Evolutionary conservation across 2,888 invertebrate genomes (phyloP), one percentile per base, ranked within the genome.

Genomic region (Acronicta leporina): DNA sequence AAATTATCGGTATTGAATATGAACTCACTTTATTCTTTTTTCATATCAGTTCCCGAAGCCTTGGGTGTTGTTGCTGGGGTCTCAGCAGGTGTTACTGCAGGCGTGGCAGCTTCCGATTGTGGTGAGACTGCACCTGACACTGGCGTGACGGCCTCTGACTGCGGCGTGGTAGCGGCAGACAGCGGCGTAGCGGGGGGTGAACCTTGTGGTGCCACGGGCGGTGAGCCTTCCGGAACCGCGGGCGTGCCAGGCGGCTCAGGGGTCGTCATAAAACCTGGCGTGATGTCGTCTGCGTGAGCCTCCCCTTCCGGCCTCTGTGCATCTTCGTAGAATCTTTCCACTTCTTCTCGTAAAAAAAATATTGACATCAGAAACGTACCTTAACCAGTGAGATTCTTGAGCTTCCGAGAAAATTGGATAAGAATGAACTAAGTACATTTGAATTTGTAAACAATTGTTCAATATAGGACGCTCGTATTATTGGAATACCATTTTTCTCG

Each of bases 381-480:
- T 79, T 64, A 69, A 43, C 57, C 42, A 46, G 59, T 47, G 48
- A 48, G 50, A 27, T 47, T 53, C 45, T 30, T 45, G 63, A 63
- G 56, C 63, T 57, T 73, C 77, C 81, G 82, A 84, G 83, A 82
- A 84, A 83, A 83, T 72, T 80, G 80, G 75, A 62, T 68, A 53
- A 41, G n/a, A 27, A 51, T 45, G 27, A 59, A 5, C 47, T 13
- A 33, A 35, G 8, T 11, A 33, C 11, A 48, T 53, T 78, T 70
- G 72, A 82, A 82, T 69, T 83, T 80, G 81, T 73, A 54, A 77
- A 83, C 87, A 86, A 89, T 86, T 86, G 88, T 87, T 89, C 87
- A 71, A 69, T 56, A 50, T 14, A 55, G 42, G 64, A 15, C 35
- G 15, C 30, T 30, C 41, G 6, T 10, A 33, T 46, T 56, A 20